A percentile compares a stretch with the other conserved stretches of the same genome.
Conservation (phyloP, 2,797 vertebrate species). For the Garrulus glandarius region DNA sequence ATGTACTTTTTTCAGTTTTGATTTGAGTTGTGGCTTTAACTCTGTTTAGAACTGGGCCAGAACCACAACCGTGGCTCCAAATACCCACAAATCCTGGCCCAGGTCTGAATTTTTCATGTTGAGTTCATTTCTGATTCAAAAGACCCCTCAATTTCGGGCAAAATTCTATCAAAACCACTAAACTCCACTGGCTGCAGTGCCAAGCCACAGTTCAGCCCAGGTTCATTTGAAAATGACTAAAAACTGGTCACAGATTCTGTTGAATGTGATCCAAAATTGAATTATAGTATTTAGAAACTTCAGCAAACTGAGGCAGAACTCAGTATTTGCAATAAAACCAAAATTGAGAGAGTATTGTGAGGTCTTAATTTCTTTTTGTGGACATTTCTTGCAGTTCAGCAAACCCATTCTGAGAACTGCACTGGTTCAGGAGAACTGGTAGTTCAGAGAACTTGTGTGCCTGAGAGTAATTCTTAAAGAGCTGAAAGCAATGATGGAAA, state of each 20-base stretch:
- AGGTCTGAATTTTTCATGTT: conserved; percentile 1
- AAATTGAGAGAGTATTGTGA: neutral
- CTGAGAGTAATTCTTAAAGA: neutral
- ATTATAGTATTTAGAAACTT: conserved; percentile 16
- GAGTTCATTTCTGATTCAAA: conserved; percentile 21
- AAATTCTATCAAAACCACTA: conserved; percentile 16
- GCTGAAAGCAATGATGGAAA: neutral
- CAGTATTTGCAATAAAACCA: neutral
- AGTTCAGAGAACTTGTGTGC: neutral
- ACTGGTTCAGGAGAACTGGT: neutral
- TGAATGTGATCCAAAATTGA: neutral
- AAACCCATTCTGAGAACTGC: neutral
- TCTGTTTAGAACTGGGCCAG: neutral
- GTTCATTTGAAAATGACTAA: conserved; percentile 26
- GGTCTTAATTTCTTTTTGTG: neutral
- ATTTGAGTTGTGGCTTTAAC: conserved; percentile 18
- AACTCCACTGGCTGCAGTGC: neutral
- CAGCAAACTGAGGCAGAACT: neutral
- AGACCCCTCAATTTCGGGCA: neutral
- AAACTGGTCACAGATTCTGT: conserved; percentile 11
- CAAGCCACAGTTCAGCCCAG: conserved; percentile 45
- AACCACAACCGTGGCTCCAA: conserved; percentile 3
- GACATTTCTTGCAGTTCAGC: neutral
- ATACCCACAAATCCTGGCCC: neutral
- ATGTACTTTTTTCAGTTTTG: neutral